phyloP scores from a whole-genome alignment of 2,113 vertebrate species.

The Azemiops feae region DNA sequence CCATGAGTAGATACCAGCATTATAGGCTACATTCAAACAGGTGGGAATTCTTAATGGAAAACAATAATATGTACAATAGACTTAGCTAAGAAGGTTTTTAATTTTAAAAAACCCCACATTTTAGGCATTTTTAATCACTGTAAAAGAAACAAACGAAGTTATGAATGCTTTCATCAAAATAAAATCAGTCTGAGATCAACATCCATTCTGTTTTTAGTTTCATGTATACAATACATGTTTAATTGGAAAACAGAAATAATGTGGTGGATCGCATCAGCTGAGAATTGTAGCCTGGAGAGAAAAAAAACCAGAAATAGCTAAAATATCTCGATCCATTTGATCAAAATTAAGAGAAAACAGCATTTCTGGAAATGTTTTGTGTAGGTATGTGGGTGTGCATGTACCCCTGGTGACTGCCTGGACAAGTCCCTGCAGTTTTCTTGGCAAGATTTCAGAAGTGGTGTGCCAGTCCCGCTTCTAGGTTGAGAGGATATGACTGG shows the following conservation, averaged over 20 bases:
- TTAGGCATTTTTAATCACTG: background rate
- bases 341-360: background rate
- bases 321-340: background rate
- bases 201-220: background rate
- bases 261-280: background rate
- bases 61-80: background rate
- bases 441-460: background rate
- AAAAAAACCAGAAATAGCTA: background rate
- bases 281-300: background rate
- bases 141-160: background rate
- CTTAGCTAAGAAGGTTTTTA: background rate
- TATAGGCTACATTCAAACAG: conserved; percentile 41
- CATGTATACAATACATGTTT: background rate
- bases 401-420: background rate
- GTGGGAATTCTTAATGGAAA: conserved; percentile 21
- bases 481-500: background rate
- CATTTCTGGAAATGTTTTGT: background rate
- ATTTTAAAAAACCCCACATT: background rate
- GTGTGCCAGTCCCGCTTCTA: background rate
- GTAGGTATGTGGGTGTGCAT: background rate
- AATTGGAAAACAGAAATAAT: background rate
- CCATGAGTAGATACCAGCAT: conserved; percentile 17
- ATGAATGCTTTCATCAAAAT: background rate
- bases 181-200: background rate
- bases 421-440: background rate